A percentile compares a stretch with the other conserved stretches of the same genome.
phyloP scores from a whole-genome alignment of 2,888 invertebrate genomes.

The Anodontia alba region DNA sequence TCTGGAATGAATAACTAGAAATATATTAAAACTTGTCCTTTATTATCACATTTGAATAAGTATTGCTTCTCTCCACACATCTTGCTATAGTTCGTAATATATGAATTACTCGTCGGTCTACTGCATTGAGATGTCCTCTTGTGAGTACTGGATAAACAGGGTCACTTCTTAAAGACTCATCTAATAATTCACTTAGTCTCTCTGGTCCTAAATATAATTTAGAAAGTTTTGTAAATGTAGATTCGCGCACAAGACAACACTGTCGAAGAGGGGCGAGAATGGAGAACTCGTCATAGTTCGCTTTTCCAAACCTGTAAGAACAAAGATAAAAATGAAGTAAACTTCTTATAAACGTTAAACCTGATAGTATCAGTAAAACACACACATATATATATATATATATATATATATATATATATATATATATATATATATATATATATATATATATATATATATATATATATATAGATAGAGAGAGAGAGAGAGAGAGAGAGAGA shows the following conservation, averaged over 20 bases:
- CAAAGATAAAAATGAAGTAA: background rate
- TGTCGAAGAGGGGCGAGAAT: conserved; percentile 54
- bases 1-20: too few relatives aligned
- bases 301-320: conserved; percentile 55
- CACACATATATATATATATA: background rate
- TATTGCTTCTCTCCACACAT: conserved; percentile 39
- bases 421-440: background rate
- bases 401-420: background rate
- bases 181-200: conserved; percentile 42
- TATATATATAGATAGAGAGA: too few relatives aligned
- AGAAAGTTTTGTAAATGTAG: conserved; percentile 49
- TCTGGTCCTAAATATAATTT: conserved; percentile 55
- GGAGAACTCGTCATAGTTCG: conserved; percentile 48
- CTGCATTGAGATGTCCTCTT: conserved; percentile 34
- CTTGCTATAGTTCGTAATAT: conserved; percentile 43
- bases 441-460: too few relatives aligned
- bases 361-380: background rate
- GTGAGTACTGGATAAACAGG: conserved; percentile 51
- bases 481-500: too few relatives aligned
- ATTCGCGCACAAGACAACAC: conserved; percentile 49
- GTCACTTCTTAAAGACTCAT: conserved; percentile 40
- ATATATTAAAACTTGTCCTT: conserved; percentile 22
- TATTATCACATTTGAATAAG: conserved; percentile 35
- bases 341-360: too few relatives aligned
- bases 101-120: conserved; percentile 47